Percentiles rank a stretch among this genome's conserved stretches.
phyloP scores from a whole-genome alignment of 2,113 vertebrate species.

The Anolis carolinensis region DNA sequence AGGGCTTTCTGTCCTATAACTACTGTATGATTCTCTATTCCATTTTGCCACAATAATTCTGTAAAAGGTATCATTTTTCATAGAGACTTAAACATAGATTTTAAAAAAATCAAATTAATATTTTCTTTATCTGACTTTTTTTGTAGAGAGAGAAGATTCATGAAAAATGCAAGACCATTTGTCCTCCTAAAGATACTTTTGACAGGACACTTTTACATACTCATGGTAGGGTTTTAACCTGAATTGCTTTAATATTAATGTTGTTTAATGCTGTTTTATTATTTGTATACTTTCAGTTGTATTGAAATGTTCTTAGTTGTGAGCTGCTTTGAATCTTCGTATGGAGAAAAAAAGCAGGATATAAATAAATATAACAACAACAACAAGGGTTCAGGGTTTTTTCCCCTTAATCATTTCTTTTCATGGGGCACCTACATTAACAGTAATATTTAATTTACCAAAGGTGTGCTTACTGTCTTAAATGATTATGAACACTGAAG shows the following conservation, averaged over 20 bases:
- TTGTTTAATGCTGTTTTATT: no score
- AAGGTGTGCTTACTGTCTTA: not conserved
- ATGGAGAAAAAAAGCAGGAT: no score
- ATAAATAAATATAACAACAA: no score
- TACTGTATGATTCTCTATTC: no score
- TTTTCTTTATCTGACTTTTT: conserved; percentile 54
- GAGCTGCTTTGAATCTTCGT: no score
- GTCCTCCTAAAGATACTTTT: conserved; percentile 87
- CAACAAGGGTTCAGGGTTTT: not conserved
- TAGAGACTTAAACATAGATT: no score
- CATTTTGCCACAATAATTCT: no score
- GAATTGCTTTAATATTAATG: no score
- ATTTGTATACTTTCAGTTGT: no score
- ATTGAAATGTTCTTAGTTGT: no score
- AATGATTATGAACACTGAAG: conserved; percentile 12
- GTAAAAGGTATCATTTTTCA: no score
- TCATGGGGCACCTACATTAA: not conserved
- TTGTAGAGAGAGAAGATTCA: conserved; percentile 92
- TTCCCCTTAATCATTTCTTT: not conserved
- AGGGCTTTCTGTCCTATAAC: no score
- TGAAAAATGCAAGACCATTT: conserved; percentile 90
- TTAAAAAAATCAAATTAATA: conserved; percentile 11
- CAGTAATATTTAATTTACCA: not conserved
- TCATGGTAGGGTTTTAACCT: conserved; percentile 78
- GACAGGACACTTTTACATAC: conserved; percentile 82